Evolutionary conservation across 2,113 vertebrate species (phyloP).

Genomic region (Campylomormyrus numenius): DNA sequence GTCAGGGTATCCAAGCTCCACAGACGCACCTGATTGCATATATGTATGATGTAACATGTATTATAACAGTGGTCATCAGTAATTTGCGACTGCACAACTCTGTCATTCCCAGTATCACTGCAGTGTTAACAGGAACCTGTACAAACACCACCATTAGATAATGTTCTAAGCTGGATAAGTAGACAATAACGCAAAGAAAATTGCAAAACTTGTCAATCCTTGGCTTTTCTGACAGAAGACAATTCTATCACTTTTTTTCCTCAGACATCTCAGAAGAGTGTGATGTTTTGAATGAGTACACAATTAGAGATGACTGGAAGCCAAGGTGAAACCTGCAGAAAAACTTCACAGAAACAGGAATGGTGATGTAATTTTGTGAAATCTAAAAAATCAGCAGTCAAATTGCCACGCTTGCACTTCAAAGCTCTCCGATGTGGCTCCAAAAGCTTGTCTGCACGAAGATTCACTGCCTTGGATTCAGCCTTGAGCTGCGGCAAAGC

Average conservation of each 20-base stretch:
- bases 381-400: conserved; percentile 8
- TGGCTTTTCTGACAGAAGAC: not conserved
- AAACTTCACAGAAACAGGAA: not conserved
- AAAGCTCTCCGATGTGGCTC: not conserved
- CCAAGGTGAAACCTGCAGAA: not conserved
- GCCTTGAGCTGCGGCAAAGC: not conserved
- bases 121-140: not conserved
- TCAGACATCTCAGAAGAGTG: not conserved
- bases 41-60: not conserved
- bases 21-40: not conserved
- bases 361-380: conserved; percentile 11
- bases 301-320: conserved; percentile 12
- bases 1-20: not conserved
- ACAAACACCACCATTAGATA: not conserved
- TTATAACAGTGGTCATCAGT: not conserved
- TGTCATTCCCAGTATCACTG: not conserved
- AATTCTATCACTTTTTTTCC: not conserved
- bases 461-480: not conserved
- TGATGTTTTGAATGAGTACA: conserved; percentile 1
- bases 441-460: not conserved
- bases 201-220: not conserved
- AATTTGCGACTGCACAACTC: not conserved
- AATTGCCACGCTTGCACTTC: not conserved
- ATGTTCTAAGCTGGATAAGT: not conserved
- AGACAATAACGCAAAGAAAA: not conserved